These are phyloP conservation scores for Daphoenositta chrysoptera DNA, from an alignment of 2,113 vertebrate species.

Conservation along the genomic window DNA sequence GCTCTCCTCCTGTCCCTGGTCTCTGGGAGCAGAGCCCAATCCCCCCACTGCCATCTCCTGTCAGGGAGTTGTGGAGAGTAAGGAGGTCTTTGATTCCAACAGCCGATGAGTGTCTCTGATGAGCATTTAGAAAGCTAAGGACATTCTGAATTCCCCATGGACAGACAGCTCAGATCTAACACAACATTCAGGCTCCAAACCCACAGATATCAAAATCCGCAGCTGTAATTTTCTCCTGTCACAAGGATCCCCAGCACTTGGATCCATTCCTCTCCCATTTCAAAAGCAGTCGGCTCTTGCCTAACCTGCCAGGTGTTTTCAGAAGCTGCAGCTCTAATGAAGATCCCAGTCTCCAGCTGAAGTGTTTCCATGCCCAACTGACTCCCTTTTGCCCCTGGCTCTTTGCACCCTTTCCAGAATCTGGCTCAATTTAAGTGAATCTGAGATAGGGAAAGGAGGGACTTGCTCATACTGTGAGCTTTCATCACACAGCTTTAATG, in stretches of 20 bases:
- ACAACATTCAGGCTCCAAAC: neutral
- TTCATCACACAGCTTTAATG: neutral
- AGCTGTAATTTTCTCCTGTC: neutral
- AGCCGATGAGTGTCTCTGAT: neutral
- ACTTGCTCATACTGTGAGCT: neutral
- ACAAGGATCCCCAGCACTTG: neutral
- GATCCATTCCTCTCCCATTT: neutral
- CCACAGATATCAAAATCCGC: neutral
- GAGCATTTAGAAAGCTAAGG: neutral
- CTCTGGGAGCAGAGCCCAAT: neutral
- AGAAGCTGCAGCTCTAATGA: neutral
- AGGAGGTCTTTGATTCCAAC: neutral
- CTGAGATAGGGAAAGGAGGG: neutral
- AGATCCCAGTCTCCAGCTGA: neutral
- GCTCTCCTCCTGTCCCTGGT: neutral
- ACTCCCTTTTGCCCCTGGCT: neutral
- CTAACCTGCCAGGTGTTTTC: neutral
- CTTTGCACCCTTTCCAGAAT: neutral
- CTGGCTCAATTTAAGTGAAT: neutral
- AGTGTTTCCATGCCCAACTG: neutral
- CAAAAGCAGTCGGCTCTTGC: neutral
- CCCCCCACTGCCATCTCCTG: neutral
- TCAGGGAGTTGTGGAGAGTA: neutral
- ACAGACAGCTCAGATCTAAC: neutral
- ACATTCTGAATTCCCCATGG: neutral